Evolutionary conservation across 2,888 invertebrate genomes (phyloP), one percentile per base, ranked within the genome.

Genomic region (Erebia aethiops): DNA sequence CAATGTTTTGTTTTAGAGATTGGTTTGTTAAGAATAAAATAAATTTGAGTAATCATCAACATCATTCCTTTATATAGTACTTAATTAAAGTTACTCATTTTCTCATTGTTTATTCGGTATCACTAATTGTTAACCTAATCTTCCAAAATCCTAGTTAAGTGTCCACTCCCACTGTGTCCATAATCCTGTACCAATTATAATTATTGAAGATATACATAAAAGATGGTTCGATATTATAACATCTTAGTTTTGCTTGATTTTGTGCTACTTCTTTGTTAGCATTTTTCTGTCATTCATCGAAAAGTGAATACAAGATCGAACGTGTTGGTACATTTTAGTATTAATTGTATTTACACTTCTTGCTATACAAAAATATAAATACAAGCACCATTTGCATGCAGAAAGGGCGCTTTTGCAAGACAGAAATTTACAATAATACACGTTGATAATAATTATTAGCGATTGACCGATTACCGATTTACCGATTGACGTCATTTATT

Each of bases 1-100:
- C 41, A 60, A 69, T 67, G 58, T 16, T 49, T 58, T 26, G 46
- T 52, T 26, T 64, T 58, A 10, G 58, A 4, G n/a, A 2, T 26
- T n/a, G 46, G 1, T 51, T 7, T 51, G n/a, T 51, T n/a, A 3
- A 14, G 51, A 18, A 54, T 11, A 54, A 54, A 10, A 16, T 54
- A 3, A n/a, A 54, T 54, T 9, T n/a, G 9, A n/a, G 11, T 46
- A 46, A 35, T 35, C 35, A 35, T 35, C 35, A 35, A 7, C 35
- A 35, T 35, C 35, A 35, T 35, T 35, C 35, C 35, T 35, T 35
- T 35, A 35, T 35, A 7, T 35, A 35, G 35, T 35, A 35, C 35
- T 35, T 7, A 35, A 35, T 35, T 35, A 35, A 7, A 7, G 35
- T 35, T 35, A 35, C 35, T 35, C 7, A 35, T 7, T 35, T 35